Base-by-base conservation (phyloP, 2,888 invertebrate species). In the Scaptomyza cyrtandrae region DNA sequence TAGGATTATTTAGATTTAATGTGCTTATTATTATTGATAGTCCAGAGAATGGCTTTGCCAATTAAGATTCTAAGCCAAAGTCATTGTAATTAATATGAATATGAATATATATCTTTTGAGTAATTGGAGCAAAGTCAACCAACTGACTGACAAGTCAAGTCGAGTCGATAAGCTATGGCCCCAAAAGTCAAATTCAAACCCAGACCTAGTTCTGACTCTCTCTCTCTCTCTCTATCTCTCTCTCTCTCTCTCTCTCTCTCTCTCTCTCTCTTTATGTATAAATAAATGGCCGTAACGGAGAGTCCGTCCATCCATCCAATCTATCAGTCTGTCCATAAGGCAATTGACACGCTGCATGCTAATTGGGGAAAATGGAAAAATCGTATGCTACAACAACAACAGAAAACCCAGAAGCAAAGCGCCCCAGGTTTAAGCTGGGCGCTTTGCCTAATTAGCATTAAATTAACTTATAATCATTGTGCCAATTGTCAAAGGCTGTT, bases 391-490 rank as follows among this genome's bases (percentile, higher is more conserved):
- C 19, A 41, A 43, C 31, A 6, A 31, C 50, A 7, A 6, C 27
- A 46, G 45, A 50, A 29, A 16, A 49, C 19, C 1, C 19, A 19
- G 19, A 24, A 61, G 50, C 14, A 10, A 29, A 41, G 39, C 61
- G 35, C 61, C 27, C 53, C 37, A 62, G 57, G 60, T 48, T 63
- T 11, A 54, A 37, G 56, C 44, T 75, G 72, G 57, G 66, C 77
- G 76, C 80, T 67, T 75, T 54, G 62, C 63, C 68, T 72, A 82
- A 85, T 84, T 84, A 66, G 67, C 83, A 84, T 84, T 73, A 80
- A 76, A 86, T 88, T 84, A 88, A 88, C 78, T 88, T 80, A 76
- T 88, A 84, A 84, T 84, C 88, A 64, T 57, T 78, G 75, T 56
- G 65, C 71, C 80, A 84, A 78, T 85, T 85, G 85, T 67, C 55